Base-by-base conservation (phyloP, 1,140 invertebrate genomes). In the Drosophila ananassae region DNA sequence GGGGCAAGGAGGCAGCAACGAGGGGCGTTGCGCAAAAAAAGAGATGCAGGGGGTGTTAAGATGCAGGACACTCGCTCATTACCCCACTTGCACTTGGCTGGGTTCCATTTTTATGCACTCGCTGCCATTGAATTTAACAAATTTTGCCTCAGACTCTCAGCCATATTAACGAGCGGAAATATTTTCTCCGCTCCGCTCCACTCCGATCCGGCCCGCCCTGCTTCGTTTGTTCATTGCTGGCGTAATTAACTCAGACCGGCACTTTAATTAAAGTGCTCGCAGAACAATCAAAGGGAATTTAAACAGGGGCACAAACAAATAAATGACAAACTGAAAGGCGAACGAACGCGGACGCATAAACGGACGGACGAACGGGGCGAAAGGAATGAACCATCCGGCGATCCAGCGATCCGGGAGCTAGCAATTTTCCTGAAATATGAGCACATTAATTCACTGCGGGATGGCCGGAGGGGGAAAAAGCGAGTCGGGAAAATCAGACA, bases 341-440 rank as follows among this genome's bases (percentile, higher is more conserved):
- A 76, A 76, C 48, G 53, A 32, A 56, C 17, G 13, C 8, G 59
- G 8, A 34, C 12, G 41, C 41, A 17, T n/a, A 53, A 34, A 17
- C 17, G 28, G 13, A 10, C 25, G 17, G 62, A 48, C 25, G 60
- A 34, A 77, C 73, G 71, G 10, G 62, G 53, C 25, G 60, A 34
- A 77, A 76, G 71, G 54, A 63, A 75, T 66, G 69, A 55, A 64
- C 54, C 60, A 71, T 69, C 25, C 67, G 57, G 76, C 48, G 71
- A 68, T 69, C 59, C 69, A 60, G 60, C 62, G 63, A 63, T 69
- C 57, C 66, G 63, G 60, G 55, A 73, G 60, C 60, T 62, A 77
- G 74, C 82, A 87, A 83, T 90, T 90, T 77, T 68, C 64, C 61
- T 90, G 87, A 90, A 78, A 90, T 90, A 90, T 90, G 87, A 90